A percentile compares a stretch with the other conserved stretches of the same genome.
These are phyloP conservation scores for Morinoia aosen DNA, from an alignment of 2,888 invertebrate genomes.

Conservation along the genomic window DNA sequence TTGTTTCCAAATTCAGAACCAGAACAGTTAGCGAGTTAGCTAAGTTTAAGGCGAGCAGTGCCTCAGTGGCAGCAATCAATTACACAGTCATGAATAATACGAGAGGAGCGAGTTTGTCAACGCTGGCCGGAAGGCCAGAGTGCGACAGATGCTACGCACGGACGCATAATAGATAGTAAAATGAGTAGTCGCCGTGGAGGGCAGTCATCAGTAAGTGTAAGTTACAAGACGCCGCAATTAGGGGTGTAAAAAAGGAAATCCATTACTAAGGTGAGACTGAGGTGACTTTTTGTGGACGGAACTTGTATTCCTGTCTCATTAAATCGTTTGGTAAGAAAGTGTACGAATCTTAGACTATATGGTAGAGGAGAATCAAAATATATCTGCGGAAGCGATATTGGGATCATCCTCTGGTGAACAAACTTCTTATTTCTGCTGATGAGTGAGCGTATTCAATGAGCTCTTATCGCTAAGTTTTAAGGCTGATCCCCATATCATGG, in stretches of 20 bases:
- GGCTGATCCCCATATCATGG: neutral
- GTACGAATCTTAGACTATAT: no score
- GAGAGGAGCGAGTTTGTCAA: neutral
- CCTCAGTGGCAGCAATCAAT: neutral
- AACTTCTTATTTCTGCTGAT: neutral
- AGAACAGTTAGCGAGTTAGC: neutral
- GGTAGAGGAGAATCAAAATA: no score
- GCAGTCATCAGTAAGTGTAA: neutral
- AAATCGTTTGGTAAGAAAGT: neutral
- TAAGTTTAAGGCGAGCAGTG: neutral
- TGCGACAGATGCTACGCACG: neutral
- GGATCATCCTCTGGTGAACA: neutral
- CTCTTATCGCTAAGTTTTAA: neutral
- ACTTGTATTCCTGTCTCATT: neutral
- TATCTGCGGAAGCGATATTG: neutral
- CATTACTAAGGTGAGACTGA: neutral
- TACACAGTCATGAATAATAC: constrained; percentile 26
- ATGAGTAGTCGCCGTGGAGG: neutral
- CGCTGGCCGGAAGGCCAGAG: neutral
- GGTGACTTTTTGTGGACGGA: neutral
- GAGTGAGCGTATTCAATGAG: neutral
- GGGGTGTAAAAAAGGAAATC: neutral
- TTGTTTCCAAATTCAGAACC: neutral
- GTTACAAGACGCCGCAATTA: neutral
- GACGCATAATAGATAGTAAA: neutral